Evolutionary conservation across 1,140 invertebrate species (phyloP), one percentile per base, ranked within the genome.

Genomic region (Diabrotica virgifera): DNA sequence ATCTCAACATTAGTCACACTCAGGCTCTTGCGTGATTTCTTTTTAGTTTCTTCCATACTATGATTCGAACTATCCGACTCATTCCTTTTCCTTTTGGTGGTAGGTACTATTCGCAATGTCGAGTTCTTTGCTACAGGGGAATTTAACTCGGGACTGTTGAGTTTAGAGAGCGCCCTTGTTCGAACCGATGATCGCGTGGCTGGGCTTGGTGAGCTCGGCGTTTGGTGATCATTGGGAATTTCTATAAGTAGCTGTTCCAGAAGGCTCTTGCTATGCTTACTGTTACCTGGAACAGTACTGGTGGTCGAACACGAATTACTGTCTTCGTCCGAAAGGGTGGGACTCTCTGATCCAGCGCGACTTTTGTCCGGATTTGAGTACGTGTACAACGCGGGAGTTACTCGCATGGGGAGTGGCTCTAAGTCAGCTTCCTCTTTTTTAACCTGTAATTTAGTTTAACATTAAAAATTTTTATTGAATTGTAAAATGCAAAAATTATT

Each of bases 181-280:
- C 89, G 80, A 11, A 90, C 83, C 14, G 76, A 68, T 35, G 63
- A 67, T 46, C 69, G 61, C 38, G 75, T 75, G 11, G 76, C 74
- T 8, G 77, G 78, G 64, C 75, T 77, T 12, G 74, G 71, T 9
- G 74, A 77, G 67, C 71, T 76, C 10, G 74, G 67, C 8, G 51
- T 56, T 64, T 64, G 64, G 10, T 72, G 60, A 52, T 76, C 72
- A 50, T 84, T 83, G 5, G 90, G 90, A 65, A 92, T 92, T 71
- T 92, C 90, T 69, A 92, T 92, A 0, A 90, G 80, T 59, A 92
- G 80, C 72, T 91, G 89, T 73, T 92, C 89, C 6, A 90, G 77
- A 46, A 90, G 78, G 52, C 87, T 89, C 72, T 90, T 90, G 50
- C 64, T 73, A 52, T 72, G 75, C 36, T 71, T 69, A 14, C 63